phyloP scores from a whole-genome alignment of 2,888 invertebrate species.

The Rotaria macrura region DNA sequence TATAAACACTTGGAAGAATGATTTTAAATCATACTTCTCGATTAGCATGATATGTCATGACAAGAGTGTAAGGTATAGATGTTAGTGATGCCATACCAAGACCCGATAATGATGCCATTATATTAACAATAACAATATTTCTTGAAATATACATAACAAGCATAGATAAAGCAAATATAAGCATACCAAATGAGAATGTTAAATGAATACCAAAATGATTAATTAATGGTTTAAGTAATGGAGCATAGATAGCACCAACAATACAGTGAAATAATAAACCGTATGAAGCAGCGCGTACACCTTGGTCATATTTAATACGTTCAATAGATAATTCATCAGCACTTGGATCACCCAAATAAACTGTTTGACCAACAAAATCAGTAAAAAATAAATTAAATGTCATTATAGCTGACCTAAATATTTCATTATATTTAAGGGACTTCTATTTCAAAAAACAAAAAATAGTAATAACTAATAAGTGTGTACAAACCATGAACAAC shows the following conservation, averaged over 20 bases:
- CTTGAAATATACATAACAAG: slow-evolving; percentile 38
- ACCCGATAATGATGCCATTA: slow-evolving; percentile 33
- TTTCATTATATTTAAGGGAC: no score
- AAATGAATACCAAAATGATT: slow-evolving; percentile 38
- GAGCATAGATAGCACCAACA: slow-evolving; percentile 36
- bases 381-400: slow-evolving; percentile 66
- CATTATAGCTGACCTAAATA: slow-evolving; percentile 6
- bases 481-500: neutral
- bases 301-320: slow-evolving; percentile 63
- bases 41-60: neutral
- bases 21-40: neutral
- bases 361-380: slow-evolving; percentile 82
- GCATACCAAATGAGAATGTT: slow-evolving; percentile 40
- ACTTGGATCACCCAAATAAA: slow-evolving; percentile 72
- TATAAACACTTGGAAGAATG: neutral
- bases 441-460: neutral
- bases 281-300: slow-evolving; percentile 86
- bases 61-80: slow-evolving; percentile 35
- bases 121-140: slow-evolving; percentile 38
- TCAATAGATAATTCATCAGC: slow-evolving; percentile 37
- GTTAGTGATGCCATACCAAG: slow-evolving; percentile 39
- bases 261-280: slow-evolving; percentile 70
- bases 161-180: slow-evolving; percentile 40
- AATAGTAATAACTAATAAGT: neutral
- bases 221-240: slow-evolving; percentile 39